These are phyloP conservation scores for Trachurus trachurus DNA, from an alignment of 2,797 vertebrate genomes.

Conservation along the genomic window DNA sequence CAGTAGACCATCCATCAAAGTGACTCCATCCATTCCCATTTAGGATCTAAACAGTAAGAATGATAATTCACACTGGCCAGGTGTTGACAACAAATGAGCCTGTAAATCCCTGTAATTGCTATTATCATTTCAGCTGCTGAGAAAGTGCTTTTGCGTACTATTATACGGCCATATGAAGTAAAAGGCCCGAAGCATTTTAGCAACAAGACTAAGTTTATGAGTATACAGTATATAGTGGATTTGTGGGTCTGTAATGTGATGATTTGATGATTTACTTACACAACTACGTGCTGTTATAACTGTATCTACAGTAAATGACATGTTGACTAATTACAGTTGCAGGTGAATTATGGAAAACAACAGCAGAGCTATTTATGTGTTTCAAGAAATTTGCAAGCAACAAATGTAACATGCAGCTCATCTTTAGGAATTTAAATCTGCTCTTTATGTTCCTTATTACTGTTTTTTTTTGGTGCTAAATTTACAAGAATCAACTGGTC, in stretches of 20 bases:
- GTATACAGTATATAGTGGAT: background rate
- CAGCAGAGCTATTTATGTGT: background rate
- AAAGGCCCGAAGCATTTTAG: background rate
- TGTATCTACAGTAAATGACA: no score
- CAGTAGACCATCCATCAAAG: background rate
- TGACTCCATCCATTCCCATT: background rate
- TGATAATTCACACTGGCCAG: background rate
- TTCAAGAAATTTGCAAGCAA: background rate
- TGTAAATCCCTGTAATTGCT: background rate
- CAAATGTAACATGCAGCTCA: background rate
- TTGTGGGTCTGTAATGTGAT: background rate
- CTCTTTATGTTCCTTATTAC: no score
- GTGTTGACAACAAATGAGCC: background rate
- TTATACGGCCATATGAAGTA: no score
- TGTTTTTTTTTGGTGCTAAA: no score
- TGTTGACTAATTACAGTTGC: no score
- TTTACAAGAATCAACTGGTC: background rate
- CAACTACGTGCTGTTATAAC: no score
- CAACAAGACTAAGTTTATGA: background rate
- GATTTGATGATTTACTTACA: no score
- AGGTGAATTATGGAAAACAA: background rate
- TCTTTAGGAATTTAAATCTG: no score
- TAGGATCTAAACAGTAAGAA: background rate
- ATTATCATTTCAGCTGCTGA: background rate
- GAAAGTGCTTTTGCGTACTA: no score